A percentile compares a stretch with the other conserved stretches of the same genome.
These are phyloP conservation scores for Drosophila gaucha DNA, from an alignment of 2,888 invertebrate species.

Conservation along the genomic window DNA sequence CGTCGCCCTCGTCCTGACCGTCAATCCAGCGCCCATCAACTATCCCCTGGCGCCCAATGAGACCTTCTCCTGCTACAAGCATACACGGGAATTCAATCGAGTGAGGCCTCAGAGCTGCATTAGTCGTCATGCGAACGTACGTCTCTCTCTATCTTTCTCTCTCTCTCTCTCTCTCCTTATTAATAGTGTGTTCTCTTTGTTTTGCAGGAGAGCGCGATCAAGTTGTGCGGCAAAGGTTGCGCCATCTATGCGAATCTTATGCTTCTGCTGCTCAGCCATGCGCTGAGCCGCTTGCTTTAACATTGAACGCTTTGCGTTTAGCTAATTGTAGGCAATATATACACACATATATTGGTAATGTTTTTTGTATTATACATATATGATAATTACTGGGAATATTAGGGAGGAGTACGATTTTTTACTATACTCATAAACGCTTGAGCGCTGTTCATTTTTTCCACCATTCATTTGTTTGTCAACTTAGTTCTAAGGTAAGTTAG, in stretches of 20 bases:
- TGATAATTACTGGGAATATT: constrained; percentile 10
- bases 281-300: constrained; percentile 80
- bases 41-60: constrained; percentile 85
- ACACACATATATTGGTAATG: constrained; percentile 60
- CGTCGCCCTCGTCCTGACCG: constrained; percentile 84
- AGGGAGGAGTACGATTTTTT: constrained; percentile 34
- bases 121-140: constrained; percentile 90
- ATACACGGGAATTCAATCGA: constrained; percentile 87
- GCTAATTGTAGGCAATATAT: constrained; percentile 44
- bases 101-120: constrained; percentile 91
- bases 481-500: constrained; percentile 56
- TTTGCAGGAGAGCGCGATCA: constrained; percentile 88
- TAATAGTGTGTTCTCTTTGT: constrained; percentile 25
- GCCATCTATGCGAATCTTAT: constrained; percentile 75
- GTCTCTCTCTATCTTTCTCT: constrained; percentile 60
- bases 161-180: background rate
- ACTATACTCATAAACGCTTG: constrained; percentile 54
- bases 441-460: constrained; percentile 63
- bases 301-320: constrained; percentile 53
- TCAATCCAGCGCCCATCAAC: constrained; percentile 85
- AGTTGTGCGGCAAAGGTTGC: constrained; percentile 87
- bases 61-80: constrained; percentile 87
- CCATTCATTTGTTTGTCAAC: constrained; percentile 46
- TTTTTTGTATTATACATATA: constrained; percentile 63
- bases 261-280: constrained; percentile 76